phyloP scores from a whole-genome alignment of 2,888 invertebrate genomes.

The Meiosimyza platycephala region DNA sequence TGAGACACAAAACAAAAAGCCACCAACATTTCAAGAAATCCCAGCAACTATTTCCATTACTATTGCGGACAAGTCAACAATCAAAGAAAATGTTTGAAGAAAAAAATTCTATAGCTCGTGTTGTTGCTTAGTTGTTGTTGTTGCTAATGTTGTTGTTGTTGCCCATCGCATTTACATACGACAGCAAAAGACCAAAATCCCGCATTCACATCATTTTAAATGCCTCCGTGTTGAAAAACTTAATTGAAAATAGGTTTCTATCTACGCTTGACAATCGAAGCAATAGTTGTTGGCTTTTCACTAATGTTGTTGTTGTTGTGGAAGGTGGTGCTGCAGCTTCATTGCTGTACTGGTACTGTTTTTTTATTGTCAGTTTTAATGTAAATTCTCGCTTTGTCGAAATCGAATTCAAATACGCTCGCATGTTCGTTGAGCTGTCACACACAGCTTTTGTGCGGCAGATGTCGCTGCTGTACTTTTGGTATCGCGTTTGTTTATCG shows the following conservation, averaged over 20 bases:
- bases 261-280: constrained; percentile 12
- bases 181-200: not conserved
- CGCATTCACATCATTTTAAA: constrained; percentile 19
- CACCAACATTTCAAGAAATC: constrained; percentile 17
- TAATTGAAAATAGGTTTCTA: constrained; percentile 44
- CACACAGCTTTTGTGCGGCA: not conserved
- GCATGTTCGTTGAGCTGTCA: constrained; percentile 28
- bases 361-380: not conserved
- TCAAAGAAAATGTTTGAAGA: constrained; percentile 30
- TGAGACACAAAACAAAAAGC: not conserved
- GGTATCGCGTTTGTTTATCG: constrained; percentile 6
- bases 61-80: constrained; percentile 21
- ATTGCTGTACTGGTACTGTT: constrained; percentile 26
- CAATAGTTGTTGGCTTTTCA: constrained; percentile 14
- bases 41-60: constrained; percentile 10
- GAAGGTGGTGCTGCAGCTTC: constrained; percentile 5
- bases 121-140: not conserved
- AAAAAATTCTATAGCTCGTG: not conserved
- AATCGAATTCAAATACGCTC: constrained; percentile 17
- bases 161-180: constrained; percentile 21
- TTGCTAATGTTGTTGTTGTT: constrained; percentile 16
- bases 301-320: constrained; percentile 4
- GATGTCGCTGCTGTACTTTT: constrained; percentile 15
- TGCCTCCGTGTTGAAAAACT: constrained; percentile 45
- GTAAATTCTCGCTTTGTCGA: constrained; percentile 15